phyloP scores from a whole-genome alignment of 2,113 vertebrate genomes.

The Heloderma charlesbogerti region DNA sequence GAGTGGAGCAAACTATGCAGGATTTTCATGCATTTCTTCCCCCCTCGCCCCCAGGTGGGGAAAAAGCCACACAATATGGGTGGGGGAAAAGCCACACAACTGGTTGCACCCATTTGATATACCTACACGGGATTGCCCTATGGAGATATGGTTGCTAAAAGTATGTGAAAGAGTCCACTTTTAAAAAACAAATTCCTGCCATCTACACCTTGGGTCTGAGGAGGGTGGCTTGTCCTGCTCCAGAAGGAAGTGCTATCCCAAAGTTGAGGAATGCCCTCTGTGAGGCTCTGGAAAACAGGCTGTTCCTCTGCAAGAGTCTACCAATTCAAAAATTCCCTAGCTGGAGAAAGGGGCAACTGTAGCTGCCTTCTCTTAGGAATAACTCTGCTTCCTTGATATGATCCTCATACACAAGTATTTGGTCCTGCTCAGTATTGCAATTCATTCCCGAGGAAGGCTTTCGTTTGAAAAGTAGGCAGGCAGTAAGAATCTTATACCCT shows the following conservation, averaged over 20 bases:
- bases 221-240: background rate
- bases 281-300: background rate
- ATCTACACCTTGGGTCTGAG: no score
- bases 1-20: background rate
- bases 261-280: background rate
- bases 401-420: background rate
- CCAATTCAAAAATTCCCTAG: background rate
- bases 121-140: background rate
- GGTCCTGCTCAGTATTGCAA: background rate
- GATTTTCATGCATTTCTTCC: background rate
- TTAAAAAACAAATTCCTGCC: background rate
- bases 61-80: background rate
- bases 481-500: background rate
- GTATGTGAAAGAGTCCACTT: background rate
- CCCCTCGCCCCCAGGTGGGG: background rate
- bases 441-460: background rate
- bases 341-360: background rate
- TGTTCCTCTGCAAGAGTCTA: background rate
- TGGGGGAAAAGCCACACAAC: background rate
- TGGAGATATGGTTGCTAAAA: background rate
- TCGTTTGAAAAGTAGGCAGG: background rate
- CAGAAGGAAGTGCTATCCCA: no score
- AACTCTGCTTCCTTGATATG: background rate
- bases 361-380: background rate
- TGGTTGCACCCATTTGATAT: background rate